Evolutionary conservation across 2,888 invertebrate species (phyloP).

Genomic region (Serripes groenlandicus): DNA sequence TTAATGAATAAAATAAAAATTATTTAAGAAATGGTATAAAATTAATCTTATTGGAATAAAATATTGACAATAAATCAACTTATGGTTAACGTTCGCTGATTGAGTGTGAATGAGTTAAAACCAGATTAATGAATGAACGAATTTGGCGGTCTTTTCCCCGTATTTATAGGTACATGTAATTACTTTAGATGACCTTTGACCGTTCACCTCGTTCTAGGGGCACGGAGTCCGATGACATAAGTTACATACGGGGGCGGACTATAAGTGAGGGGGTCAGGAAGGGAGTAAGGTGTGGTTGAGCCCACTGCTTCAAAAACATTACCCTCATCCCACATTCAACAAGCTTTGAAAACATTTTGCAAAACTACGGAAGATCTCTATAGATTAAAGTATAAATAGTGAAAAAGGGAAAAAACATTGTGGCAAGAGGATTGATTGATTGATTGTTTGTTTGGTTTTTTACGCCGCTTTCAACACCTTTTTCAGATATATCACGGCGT

Average conservation of each 20-base stretch:
- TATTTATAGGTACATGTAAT: constrained; percentile 24
- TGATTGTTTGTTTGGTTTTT: no score
- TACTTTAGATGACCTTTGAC: constrained; percentile 14
- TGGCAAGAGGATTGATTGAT: no score
- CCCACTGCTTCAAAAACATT: no score
- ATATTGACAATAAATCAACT: not conserved
- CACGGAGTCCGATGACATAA: constrained; percentile 12
- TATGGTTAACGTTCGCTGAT: not conserved
- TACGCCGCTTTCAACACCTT: no score
- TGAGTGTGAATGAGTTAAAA: not conserved
- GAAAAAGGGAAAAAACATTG: no score
- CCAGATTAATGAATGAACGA: constrained; percentile 3
- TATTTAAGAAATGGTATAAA: not conserved
- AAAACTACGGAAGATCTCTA: no score
- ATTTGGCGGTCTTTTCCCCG: not conserved
- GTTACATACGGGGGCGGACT: constrained; percentile 14
- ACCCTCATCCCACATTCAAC: no score
- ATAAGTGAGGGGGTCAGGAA: not conserved
- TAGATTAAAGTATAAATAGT: no score
- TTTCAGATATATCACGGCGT: no score
- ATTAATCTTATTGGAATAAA: not conserved
- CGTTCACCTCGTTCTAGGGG: not conserved
- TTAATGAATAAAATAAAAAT: not conserved
- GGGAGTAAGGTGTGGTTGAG: no score
- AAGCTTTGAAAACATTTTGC: no score